These are phyloP conservation scores for Phthorimaea operculella DNA, from an alignment of 1,140 invertebrate genomes.

Conservation along the genomic window DNA sequence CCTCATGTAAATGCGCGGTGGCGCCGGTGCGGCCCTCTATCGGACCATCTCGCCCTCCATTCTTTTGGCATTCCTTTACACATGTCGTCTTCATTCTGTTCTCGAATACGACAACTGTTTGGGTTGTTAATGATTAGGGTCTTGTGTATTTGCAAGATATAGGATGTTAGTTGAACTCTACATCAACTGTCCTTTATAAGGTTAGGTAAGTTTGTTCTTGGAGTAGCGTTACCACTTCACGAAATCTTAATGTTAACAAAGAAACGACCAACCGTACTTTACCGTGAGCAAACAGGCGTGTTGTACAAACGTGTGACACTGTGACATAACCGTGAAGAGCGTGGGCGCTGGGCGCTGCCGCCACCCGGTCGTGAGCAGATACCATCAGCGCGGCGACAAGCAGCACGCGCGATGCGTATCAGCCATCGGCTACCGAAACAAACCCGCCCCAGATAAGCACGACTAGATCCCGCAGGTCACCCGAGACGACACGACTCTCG, in stretches of 20 bases:
- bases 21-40: conserved; percentile 28
- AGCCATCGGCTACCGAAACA: background rate
- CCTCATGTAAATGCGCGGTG: conserved; percentile 24
- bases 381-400: conserved; percentile 35
- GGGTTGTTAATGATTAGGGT: too few relatives aligned
- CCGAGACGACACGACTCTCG: background rate
- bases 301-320: background rate
- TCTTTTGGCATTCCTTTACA: background rate
- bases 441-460: background rate
- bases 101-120: too few relatives aligned
- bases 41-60: conserved; percentile 7
- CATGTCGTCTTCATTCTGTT: background rate
- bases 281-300: background rate
- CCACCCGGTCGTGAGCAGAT: conserved; percentile 41
- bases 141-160: too few relatives aligned
- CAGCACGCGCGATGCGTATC: conserved; percentile 50
- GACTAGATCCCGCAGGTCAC: background rate
- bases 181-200: background rate
- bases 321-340: conserved; percentile 1
- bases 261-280: background rate
- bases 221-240: background rate
- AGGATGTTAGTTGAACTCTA: too few relatives aligned
- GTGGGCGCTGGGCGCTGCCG: conserved; percentile 16
- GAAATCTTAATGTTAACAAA: background rate
- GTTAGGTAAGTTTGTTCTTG: background rate